Percentiles rank a stretch among this genome's conserved stretches.
Evolutionary conservation across 2,888 invertebrate genomes (phyloP).

Genomic region (Hemistola chrysoprasaria): DNA sequence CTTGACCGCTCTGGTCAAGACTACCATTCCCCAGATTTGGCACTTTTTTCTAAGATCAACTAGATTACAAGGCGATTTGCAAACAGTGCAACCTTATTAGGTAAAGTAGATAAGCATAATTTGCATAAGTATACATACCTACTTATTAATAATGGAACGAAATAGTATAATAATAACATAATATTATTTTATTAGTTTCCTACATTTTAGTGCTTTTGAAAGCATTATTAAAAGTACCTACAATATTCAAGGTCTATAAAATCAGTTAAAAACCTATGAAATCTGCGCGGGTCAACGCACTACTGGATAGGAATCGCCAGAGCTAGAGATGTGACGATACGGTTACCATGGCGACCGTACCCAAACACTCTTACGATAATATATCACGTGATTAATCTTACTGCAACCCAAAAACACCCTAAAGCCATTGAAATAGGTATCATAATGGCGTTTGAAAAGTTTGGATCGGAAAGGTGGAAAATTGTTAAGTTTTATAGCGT

Average conservation of each 20-base stretch:
- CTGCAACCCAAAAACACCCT: constrained; percentile 9
- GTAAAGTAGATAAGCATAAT: no score
- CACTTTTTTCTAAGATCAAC: no score
- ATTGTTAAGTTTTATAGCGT: constrained; percentile 1
- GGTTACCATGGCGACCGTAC: constrained; percentile 55
- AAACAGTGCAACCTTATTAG: no score
- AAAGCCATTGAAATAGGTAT: background rate
- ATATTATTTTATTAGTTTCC: no score
- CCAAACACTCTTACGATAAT: constrained; percentile 50
- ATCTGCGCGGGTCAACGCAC: constrained; percentile 59
- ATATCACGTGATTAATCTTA: constrained; percentile 15
- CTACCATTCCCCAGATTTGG: no score
- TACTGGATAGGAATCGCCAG: constrained; percentile 55
- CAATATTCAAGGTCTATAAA: background rate
- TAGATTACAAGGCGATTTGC: no score
- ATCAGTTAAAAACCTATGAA: constrained; percentile 32
- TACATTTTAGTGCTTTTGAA: no score
- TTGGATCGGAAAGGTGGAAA: constrained; percentile 1
- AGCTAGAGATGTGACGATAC: constrained; percentile 69
- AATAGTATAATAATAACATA: no score
- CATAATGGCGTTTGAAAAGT: background rate
- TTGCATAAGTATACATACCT: no score
- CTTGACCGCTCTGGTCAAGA: no score
- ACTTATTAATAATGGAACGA: no score
- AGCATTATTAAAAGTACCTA: background rate